Evolutionary conservation across 2,113 vertebrate genomes (phyloP).

Genomic region (Harpagus bidentatus): DNA sequence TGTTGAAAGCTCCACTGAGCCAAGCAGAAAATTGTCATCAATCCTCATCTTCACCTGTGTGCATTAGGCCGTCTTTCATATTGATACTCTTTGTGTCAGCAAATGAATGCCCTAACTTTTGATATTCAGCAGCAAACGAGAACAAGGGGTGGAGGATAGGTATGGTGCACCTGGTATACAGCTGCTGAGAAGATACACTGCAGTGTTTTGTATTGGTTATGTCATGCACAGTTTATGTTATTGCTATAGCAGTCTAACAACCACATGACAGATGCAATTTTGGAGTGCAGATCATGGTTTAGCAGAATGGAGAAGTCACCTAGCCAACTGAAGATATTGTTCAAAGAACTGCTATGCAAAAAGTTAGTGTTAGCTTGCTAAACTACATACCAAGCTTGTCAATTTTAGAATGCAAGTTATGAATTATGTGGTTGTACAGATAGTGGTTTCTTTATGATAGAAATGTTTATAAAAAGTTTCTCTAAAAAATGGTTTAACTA

Average conservation of each 20-base stretch:
- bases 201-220: background rate
- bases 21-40: background rate
- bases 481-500: background rate
- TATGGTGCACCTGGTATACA: background rate
- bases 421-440: background rate
- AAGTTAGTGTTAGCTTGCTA: background rate
- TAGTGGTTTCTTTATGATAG: background rate
- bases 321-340: background rate
- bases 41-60: background rate
- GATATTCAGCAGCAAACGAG: background rate
- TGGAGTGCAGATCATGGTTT: background rate
- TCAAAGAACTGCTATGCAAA: background rate
- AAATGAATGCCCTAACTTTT: background rate
- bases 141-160: background rate
- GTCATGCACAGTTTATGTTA: background rate
- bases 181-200: background rate
- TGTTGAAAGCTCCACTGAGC: background rate
- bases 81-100: background rate
- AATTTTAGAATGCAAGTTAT: background rate
- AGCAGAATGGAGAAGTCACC: background rate
- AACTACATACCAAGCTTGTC: background rate
- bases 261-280: background rate
- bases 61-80: background rate
- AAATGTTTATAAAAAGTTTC: background rate
- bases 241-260: background rate